Conservation (phyloP, 2,888 invertebrate genomes). For the Tachina grossa region DNA sequence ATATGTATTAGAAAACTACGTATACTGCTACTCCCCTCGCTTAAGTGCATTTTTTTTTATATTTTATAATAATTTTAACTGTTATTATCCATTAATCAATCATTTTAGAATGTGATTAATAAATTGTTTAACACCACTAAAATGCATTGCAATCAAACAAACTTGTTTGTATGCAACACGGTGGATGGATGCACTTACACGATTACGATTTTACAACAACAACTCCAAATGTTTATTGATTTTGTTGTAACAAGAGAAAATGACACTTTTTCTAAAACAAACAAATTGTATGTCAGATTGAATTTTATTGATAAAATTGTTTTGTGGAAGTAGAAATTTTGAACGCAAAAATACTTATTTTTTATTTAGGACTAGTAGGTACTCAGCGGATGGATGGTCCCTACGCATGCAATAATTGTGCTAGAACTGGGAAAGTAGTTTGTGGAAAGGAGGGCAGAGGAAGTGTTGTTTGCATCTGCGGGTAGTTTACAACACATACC, state of each 20-base stretch:
- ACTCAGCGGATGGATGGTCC: too few relatives aligned
- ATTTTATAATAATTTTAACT: slow-evolving; percentile 22
- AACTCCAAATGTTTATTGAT: background rate
- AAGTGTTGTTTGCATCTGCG: too few relatives aligned
- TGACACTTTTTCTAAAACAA: background rate
- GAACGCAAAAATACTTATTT: too few relatives aligned
- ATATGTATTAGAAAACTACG: slow-evolving; percentile 1
- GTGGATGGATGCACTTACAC: slow-evolving; percentile 6
- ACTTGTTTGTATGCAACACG: background rate
- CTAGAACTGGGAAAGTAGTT: too few relatives aligned
- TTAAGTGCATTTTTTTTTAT: background rate
- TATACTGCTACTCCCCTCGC: background rate
- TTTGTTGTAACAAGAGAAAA: background rate
- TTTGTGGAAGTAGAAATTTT: background rate
- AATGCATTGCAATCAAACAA: slow-evolving; percentile 20
- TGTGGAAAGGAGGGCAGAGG: too few relatives aligned
- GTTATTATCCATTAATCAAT: slow-evolving; percentile 64
- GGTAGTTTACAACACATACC: too few relatives aligned
- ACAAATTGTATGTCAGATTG: background rate
- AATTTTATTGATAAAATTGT: background rate
- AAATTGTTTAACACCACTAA: slow-evolving; percentile 44
- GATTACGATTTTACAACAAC: background rate
- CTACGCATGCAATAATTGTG: too few relatives aligned
- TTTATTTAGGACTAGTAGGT: too few relatives aligned
- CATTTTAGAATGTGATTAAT: slow-evolving; percentile 58